Percentiles rank a stretch among this genome's conserved stretches.
Conservation (phyloP, 2,113 vertebrate species). For the Cyprinus carpio region DNA sequence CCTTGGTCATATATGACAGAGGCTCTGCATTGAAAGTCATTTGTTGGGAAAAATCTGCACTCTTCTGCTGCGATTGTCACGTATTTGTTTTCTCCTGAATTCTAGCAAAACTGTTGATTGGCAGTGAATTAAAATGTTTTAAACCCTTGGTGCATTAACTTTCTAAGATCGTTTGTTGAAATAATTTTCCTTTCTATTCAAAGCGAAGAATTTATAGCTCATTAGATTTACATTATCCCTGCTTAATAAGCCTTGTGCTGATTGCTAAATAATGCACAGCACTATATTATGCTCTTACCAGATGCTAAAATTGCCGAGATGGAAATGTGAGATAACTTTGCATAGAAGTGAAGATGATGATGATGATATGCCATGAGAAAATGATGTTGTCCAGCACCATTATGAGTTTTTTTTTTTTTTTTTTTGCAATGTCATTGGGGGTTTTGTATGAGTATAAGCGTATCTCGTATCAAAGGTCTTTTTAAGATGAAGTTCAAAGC, state of each 20-base stretch:
- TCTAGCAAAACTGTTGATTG: constrained; percentile 68
- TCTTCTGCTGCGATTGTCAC: background rate
- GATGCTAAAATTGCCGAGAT: constrained; percentile 61
- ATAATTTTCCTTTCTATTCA: constrained; percentile 75
- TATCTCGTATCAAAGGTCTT: constrained; percentile 17
- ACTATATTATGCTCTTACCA: constrained; percentile 70
- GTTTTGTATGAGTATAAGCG: constrained; percentile 21
- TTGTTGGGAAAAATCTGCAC: background rate
- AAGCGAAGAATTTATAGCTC: constrained; percentile 76
- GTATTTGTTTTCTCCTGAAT: constrained; percentile 21
- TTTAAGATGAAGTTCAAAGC: constrained; percentile 29
- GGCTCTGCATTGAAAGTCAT: background rate
- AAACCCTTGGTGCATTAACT: constrained; percentile 61
- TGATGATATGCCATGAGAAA: background rate
- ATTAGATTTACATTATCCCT: constrained; percentile 79
- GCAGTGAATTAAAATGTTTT: constrained; percentile 65
- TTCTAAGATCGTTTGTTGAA: constrained; percentile 73
- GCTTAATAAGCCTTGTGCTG: constrained; percentile 74
- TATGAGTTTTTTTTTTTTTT: background rate
- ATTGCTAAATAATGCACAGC: constrained; percentile 77
- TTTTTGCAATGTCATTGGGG: constrained; percentile 21
- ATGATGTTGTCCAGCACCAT: background rate
- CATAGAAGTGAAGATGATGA: background rate
- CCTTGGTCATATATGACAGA: background rate
- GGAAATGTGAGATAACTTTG: constrained; percentile 54